Base-by-base conservation (phyloP, 2,888 invertebrate species). In the Andrena praecox region DNA sequence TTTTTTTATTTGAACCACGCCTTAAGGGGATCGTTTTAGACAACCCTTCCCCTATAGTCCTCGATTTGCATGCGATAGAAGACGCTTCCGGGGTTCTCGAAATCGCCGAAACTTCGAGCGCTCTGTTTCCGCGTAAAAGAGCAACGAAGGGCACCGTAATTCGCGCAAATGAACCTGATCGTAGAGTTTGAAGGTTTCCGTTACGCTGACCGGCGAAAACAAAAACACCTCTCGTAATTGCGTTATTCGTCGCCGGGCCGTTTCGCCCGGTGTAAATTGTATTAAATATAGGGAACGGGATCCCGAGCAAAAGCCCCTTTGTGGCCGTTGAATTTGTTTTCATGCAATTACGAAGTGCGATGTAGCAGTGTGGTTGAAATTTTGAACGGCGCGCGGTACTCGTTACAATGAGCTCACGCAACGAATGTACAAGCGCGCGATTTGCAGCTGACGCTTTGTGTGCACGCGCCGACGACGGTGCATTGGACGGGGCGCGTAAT, bases 241-340 rank as follows among this genome's bases (percentile, higher is more conserved):
- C 10, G 56, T 56, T 24, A 56, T 56, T 56, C 27, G 24, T 27
- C 24, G 7, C 4, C 3, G 10, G 10, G 10, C 24, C 10, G 56
- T 10, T 56, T 20, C 24, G 24, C 1, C 10, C 24, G 20, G 56
- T 52, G n/a, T 52, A 52, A 52, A 56, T 56, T 56, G 12, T 56
- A 24, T 56, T 56, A 20, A 24, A 24, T 56, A 24, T 56, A 56
- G 20, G 56, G 24, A 24, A 24, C 20, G 56, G 10, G 20, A 10
- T 27, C 56, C 20, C 12, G 10, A 8, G 56, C 24, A 20, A 24
- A 24, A 56, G 56, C 24, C 24, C 56, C 75, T 74, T 68, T 74
- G 77, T 54, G 77, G 75, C 24, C 62, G 29, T 29, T 29, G 75
- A 74, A 78, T 74, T 78, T 74, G 77, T 78, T 78, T 74, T 52